Evolutionary conservation across 2,797 vertebrate genomes (phyloP), one percentile per base, ranked within the genome.

Genomic region (Trachurus trachurus): DNA sequence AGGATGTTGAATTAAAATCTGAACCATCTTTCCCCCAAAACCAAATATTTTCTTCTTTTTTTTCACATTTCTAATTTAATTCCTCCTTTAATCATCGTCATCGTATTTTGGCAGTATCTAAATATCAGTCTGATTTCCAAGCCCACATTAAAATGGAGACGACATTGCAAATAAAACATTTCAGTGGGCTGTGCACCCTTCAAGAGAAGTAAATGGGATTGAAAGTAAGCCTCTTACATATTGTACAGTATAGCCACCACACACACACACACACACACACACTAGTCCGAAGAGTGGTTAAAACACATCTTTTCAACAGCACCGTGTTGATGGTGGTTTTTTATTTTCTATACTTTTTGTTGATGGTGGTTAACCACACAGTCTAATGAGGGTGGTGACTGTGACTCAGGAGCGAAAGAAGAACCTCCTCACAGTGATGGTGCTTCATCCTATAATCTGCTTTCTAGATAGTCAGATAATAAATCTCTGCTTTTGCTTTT

Each of bases 331-430:
- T 63, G 22, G 71, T 71, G 61, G 11, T 74, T 75, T 34, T 34
- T 34, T 6, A 5, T 34, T 34, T 34, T 34, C 1, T 34, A 34
- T 34, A 34, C 1, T 34, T 34, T 34, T 45, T 56, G 31, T 50
- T 58, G 37, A 47, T 63, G 22, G 71, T 71, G 61, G 15, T 74
- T 75, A 34, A 71, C 29, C 34, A 67, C 37, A 60, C 50, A 34
- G 26, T n/a, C 50, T 62, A 15, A 47, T 0, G 17, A 39, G 21
- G 15, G 15, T 53, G 44, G 37, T 10, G 45, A 11, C 19, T 71
- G 65, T 63, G 34, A 26, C 37, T 53, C 5, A 21, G 17, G 9
- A 39, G 6, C 21, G 11, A 10, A 56, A 45, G 47, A 54, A 17
- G 11, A 45, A 11, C 9, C 42, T 39, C 45, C 58, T 52, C 6